Base-by-base conservation (phyloP, 2,113 vertebrate genomes). In the Ascaphus truei region DNA sequence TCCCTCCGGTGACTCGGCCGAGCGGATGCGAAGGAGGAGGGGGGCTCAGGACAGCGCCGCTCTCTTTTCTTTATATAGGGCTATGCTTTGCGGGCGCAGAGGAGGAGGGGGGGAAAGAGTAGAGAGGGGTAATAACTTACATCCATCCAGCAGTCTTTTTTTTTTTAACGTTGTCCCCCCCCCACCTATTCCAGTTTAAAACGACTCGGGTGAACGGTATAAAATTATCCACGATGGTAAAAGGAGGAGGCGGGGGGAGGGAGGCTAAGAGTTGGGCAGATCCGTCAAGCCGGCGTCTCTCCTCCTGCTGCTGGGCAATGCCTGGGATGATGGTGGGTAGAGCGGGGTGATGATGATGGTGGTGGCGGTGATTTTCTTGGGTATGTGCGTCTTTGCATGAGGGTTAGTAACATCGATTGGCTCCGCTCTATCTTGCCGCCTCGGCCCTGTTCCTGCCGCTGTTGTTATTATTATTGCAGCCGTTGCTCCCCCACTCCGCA, bases 401-500 rank as follows among this genome's bases (percentile, higher is more conserved):
- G n/a, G n/a, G n/a, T n/a, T n/a, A n/a, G n/a, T n/a, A n/a, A n/a
- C n/a, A n/a, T n/a, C n/a, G n/a, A n/a, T n/a, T n/a, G n/a, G n/a
- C n/a, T n/a, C n/a, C n/a, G n/a, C n/a, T n/a, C n/a, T n/a, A n/a
- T n/a, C n/a, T n/a, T n/a, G n/a, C n/a, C n/a, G 22, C 22, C 45
- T 72, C 33, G 1, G 13, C 11, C 23, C 62, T 3, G 23, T n/a
- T 62, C 75, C 76, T 75, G 31, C 34, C 15, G 53, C 11, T 27
- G 31, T 56, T 15, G 31, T 43, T n/a, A n/a, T n/a, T n/a, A n/a
- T n/a, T n/a, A n/a, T n/a, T 53, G 30, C 51, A 27, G 47, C 8
- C 16, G 20, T 59, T 34, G 37, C 51, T 68, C 36, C 71, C 62
- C 36, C 18, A 39, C 47, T 22, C 47, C 66, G 52, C 52, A 12